phyloP scores from a whole-genome alignment of 1,140 invertebrate species.

The Schlechtendalia chinensis region DNA sequence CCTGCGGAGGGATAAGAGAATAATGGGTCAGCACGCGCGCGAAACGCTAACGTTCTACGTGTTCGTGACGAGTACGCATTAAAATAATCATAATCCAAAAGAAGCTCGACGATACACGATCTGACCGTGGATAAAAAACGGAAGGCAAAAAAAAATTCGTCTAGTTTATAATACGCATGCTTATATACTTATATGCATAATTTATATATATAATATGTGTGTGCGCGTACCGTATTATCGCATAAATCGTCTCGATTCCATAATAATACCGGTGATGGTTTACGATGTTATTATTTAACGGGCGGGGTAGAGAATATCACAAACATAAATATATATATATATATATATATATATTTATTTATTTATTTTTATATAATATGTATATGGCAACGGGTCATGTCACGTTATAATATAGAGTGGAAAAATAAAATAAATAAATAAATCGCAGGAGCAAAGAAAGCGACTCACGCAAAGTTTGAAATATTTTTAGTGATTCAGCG shows the following conservation, averaged over 20 bases:
- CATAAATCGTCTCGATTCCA: conserved; percentile 13
- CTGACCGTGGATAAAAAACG: neutral
- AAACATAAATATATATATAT: too few relatives aligned
- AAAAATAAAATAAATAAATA: conserved; percentile 4
- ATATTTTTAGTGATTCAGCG: neutral
- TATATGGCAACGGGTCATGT: conserved; percentile 22
- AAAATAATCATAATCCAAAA: conserved; percentile 28
- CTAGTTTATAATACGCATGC: neutral
- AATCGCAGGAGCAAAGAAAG: neutral
- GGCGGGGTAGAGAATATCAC: neutral
- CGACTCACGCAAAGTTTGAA: neutral
- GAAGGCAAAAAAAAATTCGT: neutral
- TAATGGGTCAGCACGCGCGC: neutral
- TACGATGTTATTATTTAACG: conserved; percentile 19
- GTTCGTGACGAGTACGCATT: conserved; percentile 41
- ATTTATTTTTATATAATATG: too few relatives aligned
- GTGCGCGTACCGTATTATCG: neutral
- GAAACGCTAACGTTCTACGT: neutral
- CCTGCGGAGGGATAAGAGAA: neutral
- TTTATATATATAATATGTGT: neutral
- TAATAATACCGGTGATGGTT: conserved; percentile 26
- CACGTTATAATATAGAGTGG: neutral
- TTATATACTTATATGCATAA: neutral
- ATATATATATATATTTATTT: too few relatives aligned
- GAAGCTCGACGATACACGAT: conserved; percentile 5